Conservation (phyloP, 1,140 invertebrate genomes). For the Bombus waltoni region DNA sequence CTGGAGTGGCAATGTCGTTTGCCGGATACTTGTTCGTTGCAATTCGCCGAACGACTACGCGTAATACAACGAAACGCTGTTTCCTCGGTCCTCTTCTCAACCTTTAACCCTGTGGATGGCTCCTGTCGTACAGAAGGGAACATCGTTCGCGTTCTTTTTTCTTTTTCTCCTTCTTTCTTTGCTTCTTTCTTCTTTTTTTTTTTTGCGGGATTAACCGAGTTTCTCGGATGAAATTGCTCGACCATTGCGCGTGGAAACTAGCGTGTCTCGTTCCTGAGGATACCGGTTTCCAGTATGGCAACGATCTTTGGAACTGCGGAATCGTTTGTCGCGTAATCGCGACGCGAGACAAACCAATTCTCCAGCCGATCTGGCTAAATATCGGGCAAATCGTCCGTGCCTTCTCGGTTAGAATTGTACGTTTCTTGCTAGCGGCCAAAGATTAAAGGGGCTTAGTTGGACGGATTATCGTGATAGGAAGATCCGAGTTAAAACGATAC, state of each 20-base stretch:
- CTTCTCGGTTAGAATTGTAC: neutral
- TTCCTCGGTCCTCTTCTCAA: no score
- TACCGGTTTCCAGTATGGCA: no score
- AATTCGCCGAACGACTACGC: neutral
- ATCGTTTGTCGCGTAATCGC: neutral
- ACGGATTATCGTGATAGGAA: neutral
- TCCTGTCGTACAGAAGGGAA: neutral
- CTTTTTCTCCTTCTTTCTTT: no score
- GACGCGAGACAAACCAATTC: neutral
- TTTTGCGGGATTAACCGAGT: neutral
- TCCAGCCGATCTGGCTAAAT: neutral
- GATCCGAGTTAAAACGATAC: neutral
- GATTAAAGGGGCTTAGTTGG: neutral
- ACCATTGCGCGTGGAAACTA: neutral
- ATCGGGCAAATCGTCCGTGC: neutral
- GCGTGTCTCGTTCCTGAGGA: neutral
- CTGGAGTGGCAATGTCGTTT: neutral
- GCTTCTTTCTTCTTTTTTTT: neutral
- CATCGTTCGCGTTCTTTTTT: neutral
- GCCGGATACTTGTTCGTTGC: neutral
- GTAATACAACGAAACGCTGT: neutral
- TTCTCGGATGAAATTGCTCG: neutral
- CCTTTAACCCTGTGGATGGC: neutral
- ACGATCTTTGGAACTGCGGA: neutral
- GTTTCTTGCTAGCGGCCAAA: neutral